A percentile compares a stretch with the other conserved stretches of the same genome.
Evolutionary conservation across 2,113 vertebrate genomes (phyloP).

Genomic region (Dipodomys stephensi): DNA sequence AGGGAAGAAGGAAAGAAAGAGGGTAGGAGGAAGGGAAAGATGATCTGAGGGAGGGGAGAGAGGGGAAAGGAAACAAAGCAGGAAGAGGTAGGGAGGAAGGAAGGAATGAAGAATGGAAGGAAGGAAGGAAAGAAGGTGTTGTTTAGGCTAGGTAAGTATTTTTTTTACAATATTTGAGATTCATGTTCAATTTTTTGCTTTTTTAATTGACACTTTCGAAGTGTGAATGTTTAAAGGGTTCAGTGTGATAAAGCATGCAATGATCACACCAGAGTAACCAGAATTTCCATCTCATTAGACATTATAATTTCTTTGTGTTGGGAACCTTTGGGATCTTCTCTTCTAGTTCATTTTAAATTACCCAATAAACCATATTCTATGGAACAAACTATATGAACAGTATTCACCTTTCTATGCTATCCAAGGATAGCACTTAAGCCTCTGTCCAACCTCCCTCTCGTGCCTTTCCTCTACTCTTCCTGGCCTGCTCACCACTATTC

Average conservation of each 20-base stretch:
- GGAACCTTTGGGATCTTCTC: neutral
- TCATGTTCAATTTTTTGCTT: neutral
- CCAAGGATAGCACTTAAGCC: too few relatives aligned
- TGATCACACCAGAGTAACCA: neutral
- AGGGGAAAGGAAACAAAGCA: too few relatives aligned
- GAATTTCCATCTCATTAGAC: neutral
- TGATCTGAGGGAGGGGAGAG: too few relatives aligned
- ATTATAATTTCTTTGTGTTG: neutral
- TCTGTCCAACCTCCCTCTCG: neutral
- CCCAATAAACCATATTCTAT: neutral
- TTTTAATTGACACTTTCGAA: neutral
- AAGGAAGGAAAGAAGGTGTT: too few relatives aligned
- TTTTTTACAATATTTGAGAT: neutral
- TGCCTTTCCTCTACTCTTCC: neutral
- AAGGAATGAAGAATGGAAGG: too few relatives aligned
- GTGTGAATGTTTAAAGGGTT: neutral
- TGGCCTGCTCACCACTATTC: too few relatives aligned
- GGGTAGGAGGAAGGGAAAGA: too few relatives aligned
- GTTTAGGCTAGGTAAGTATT: neutral
- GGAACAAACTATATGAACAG: too few relatives aligned
- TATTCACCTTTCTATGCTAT: neutral
- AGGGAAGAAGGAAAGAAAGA: too few relatives aligned
- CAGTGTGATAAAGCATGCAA: neutral
- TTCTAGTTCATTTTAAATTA: neutral
- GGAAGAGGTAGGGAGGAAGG: too few relatives aligned